phyloP scores from a whole-genome alignment of 2,888 invertebrate genomes.

The Parthenolecanium corni region DNA sequence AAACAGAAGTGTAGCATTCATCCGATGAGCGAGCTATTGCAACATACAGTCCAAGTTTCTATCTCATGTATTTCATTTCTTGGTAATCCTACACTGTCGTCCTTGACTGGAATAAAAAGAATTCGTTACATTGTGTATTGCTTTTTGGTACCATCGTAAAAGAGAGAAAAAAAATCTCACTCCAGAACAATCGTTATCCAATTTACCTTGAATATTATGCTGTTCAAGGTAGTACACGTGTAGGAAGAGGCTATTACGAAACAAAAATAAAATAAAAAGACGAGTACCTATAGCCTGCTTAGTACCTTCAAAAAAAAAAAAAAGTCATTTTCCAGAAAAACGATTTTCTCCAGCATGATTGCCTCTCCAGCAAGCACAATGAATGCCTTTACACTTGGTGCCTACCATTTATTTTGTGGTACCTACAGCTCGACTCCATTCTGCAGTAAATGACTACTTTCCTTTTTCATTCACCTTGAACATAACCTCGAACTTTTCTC shows the following conservation, averaged over 20 bases:
- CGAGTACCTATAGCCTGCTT: too few species aligned
- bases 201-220: constrained; percentile 22
- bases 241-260: constrained; percentile 19
- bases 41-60: not conserved
- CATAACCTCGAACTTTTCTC: not conserved
- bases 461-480: constrained; percentile 20
- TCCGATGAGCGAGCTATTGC: not conserved
- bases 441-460: not conserved
- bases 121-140: constrained; percentile 15
- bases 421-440: too few species aligned
- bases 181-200: constrained; percentile 12
- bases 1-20: constrained; percentile 2
- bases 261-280: too few species aligned
- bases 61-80: too few species aligned
- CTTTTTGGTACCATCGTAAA: not conserved
- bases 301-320: too few species aligned
- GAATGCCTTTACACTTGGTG: not conserved
- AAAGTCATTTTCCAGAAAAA: constrained; percentile 12
- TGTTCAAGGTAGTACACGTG: constrained; percentile 24
- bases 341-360: constrained; percentile 13
- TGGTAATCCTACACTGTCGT: not conserved
- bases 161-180: constrained; percentile 6
- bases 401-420: too few species aligned
- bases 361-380: constrained; percentile 2
- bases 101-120: constrained; percentile 20